phyloP scores from a whole-genome alignment of 2,797 vertebrate species.

The Phalloptychus januarius region DNA sequence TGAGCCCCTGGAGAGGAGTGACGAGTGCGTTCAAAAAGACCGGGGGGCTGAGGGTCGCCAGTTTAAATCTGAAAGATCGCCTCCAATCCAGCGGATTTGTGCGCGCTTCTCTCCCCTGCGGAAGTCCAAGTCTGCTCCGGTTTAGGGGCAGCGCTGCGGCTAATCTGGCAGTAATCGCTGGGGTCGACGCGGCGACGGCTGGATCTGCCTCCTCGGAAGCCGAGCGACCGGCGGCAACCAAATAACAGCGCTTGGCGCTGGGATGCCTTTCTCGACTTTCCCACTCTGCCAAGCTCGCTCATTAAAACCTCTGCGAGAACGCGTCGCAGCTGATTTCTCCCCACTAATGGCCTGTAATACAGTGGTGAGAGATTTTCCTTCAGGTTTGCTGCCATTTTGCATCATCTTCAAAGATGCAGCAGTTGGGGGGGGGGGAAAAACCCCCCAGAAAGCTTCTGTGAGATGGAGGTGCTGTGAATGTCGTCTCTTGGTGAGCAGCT shows the following conservation, averaged over 20 bases:
- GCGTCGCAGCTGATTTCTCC: constrained; percentile 61
- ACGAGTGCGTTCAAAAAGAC: constrained; percentile 71
- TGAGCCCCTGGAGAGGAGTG: constrained; percentile 75
- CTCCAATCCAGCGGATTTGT: constrained; percentile 67
- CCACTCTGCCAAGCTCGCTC: constrained; percentile 41
- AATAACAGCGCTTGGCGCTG: constrained; percentile 52
- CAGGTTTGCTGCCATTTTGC: constrained; percentile 63
- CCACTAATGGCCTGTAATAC: constrained; percentile 63
- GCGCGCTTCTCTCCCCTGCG: constrained; percentile 3
- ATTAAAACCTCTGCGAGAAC: constrained; percentile 62
- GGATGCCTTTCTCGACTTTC: constrained; percentile 43
- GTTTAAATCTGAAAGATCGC: constrained; percentile 75
- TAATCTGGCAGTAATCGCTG: constrained; percentile 69
- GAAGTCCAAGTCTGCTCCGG: constrained; percentile 33
- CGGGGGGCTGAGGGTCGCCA: constrained; percentile 51
- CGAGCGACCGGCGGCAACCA: constrained; percentile 43
- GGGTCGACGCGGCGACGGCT: constrained; percentile 46
- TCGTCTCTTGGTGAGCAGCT: constrained; percentile 29
- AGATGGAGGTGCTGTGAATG: constrained; percentile 22
- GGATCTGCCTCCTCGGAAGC: constrained; percentile 50
- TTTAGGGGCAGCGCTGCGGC: constrained; percentile 30
- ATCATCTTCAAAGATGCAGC: constrained; percentile 43
- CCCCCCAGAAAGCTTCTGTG: constrained; percentile 23
- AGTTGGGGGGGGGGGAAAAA: neutral
- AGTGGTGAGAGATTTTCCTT: constrained; percentile 69